These are phyloP conservation scores for Euschistus heros DNA, from an alignment of 1,140 invertebrate species.

Conservation along the genomic window DNA sequence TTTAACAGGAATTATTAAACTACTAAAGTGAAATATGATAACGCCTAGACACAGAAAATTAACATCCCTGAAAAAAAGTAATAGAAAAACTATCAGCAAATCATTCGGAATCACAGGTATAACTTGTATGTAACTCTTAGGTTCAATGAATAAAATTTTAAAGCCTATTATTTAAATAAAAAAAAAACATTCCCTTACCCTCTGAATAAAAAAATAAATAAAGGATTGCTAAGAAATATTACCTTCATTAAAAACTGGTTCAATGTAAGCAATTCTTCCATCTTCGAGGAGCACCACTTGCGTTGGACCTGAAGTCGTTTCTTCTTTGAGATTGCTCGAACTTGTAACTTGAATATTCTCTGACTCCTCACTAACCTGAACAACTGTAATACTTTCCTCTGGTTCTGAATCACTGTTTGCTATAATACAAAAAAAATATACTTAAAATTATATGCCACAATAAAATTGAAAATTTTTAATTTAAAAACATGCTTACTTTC, in stretches of 20 bases:
- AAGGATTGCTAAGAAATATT: background rate
- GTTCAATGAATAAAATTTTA: no score
- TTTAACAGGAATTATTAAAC: no score
- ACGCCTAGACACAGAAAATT: no score
- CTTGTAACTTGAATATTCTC: background rate
- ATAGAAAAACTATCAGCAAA: no score
- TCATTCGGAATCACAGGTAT: no score
- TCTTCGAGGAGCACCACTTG: conserved; percentile 22
- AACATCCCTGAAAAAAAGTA: no score
- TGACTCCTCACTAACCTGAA: background rate
- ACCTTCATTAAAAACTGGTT: conserved; percentile 16
- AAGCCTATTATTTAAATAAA: no score
- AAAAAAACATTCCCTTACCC: background rate
- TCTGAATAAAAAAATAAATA: no score
- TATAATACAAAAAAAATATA: background rate
- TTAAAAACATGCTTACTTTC: background rate
- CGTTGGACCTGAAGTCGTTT: background rate
- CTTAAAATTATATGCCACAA: background rate
- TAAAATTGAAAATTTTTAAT: background rate
- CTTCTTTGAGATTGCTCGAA: background rate
- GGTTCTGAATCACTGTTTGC: background rate
- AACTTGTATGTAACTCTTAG: no score
- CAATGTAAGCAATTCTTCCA: conserved; percentile 24
- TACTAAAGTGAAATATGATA: no score
- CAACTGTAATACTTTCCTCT: background rate